Evolutionary conservation across 2,113 vertebrate species (phyloP).

Genomic region (Corydoras maculifer): DNA sequence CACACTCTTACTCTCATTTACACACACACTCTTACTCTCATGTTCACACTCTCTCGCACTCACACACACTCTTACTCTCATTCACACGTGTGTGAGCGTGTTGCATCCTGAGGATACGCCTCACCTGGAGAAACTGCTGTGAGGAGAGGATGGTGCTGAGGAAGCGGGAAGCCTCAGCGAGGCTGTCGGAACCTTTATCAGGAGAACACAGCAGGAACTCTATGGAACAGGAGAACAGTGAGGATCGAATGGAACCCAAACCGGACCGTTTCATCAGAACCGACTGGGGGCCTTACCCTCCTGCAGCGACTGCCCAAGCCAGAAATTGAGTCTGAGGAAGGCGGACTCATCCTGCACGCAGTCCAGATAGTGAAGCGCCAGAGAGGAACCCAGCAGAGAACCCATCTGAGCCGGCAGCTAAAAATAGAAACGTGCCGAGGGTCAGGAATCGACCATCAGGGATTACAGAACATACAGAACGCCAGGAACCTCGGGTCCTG

Average conservation of each 20-base stretch:
- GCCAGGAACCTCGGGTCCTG: no score
- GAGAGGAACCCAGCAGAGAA: constrained; percentile 75
- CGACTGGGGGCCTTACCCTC: constrained; percentile 69
- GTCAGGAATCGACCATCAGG: neutral
- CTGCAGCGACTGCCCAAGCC: constrained; percentile 80
- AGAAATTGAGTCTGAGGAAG: constrained; percentile 81
- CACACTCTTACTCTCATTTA: no score
- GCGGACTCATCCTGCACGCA: constrained; percentile 80
- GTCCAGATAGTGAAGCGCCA: constrained; percentile 85
- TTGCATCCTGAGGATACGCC: neutral
- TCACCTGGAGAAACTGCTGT: constrained; percentile 86
- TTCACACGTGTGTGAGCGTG: no score
- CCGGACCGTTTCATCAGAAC: neutral
- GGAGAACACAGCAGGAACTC: constrained; percentile 75
- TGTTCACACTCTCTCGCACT: no score
- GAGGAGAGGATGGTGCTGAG: constrained; percentile 69
- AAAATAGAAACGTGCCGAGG: constrained; percentile 21
- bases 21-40: no score
- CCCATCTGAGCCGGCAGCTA: constrained; percentile 92
- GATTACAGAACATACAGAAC: no score
- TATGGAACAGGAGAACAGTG: constrained; percentile 39
- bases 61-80: no score
- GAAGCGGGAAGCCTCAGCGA: constrained; percentile 71
- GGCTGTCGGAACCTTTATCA: constrained; percentile 52
- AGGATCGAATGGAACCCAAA: constrained; percentile 1